These are phyloP conservation scores for Archilochus colubris DNA, from an alignment of 2,113 vertebrate species.

Conservation along the genomic window DNA sequence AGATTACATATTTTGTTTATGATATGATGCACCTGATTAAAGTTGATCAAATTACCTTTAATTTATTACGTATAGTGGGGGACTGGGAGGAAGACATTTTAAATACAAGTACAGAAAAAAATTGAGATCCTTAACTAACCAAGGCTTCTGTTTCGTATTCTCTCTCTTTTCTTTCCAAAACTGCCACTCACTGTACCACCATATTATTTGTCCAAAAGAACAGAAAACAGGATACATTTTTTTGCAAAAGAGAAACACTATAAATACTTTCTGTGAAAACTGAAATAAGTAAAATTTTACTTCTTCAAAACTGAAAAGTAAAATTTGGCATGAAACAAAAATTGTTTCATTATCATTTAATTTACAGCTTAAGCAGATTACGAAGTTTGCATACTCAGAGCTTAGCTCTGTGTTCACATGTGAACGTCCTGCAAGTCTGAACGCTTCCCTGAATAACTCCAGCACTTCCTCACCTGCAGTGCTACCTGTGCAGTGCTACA, in stretches of 20 bases:
- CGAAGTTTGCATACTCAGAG: neutral
- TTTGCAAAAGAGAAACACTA: neutral
- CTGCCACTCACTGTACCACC: neutral
- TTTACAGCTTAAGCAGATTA: neutral
- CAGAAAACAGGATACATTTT: neutral
- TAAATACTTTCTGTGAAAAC: neutral
- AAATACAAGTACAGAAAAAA: neutral
- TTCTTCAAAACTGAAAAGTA: neutral
- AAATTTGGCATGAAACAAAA: neutral
- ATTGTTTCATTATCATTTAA: too few relatives aligned
- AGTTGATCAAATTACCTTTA: neutral
- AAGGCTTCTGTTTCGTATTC: neutral
- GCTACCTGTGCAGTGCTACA: neutral
- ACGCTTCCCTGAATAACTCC: neutral
- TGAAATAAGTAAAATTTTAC: neutral
- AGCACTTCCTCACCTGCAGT: neutral
- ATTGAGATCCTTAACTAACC: neutral
- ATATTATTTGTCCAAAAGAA: neutral
- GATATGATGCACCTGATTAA: neutral
- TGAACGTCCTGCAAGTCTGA: neutral
- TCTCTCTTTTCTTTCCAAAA: neutral
- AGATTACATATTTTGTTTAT: neutral
- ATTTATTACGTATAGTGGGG: neutral
- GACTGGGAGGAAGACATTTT: neutral
- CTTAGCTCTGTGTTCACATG: neutral